Evolutionary conservation across 2,797 vertebrate genomes (phyloP).

Genomic region (Loriculus beryllinus): DNA sequence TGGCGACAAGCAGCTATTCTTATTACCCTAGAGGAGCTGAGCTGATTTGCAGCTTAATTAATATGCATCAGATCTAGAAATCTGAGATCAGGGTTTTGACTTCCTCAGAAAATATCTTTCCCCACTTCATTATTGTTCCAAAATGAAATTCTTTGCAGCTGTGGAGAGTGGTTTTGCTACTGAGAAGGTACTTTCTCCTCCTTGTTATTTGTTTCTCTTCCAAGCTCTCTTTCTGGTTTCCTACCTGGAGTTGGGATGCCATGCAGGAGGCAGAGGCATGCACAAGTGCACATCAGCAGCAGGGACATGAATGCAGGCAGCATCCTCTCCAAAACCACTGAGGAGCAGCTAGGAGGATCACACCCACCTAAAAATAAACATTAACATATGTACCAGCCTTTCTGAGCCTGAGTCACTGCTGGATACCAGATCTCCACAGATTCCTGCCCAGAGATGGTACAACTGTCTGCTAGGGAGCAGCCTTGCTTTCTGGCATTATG

Average conservation of each 20-base stretch:
- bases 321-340: neutral
- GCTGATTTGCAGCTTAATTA: conserved; percentile 43
- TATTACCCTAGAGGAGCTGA: conserved; percentile 14
- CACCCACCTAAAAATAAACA: neutral
- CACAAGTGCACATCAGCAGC: neutral
- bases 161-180: neutral
- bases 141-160: neutral
- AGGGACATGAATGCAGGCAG: neutral
- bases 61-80: conserved; percentile 38
- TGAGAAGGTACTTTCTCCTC: neutral
- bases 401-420: neutral
- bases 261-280: neutral
- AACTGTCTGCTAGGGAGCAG: neutral
- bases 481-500: neutral
- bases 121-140: neutral
- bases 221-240: neutral
- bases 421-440: neutral
- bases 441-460: neutral
- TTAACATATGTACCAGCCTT: neutral
- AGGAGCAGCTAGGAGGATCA: neutral
- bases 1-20: conserved; percentile 26
- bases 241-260: neutral
- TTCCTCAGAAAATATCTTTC: conserved; percentile 24
- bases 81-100: conserved; percentile 2
- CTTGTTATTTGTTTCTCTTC: neutral